Conservation (phyloP, 2,888 invertebrate genomes). For the Thecophora atra region DNA sequence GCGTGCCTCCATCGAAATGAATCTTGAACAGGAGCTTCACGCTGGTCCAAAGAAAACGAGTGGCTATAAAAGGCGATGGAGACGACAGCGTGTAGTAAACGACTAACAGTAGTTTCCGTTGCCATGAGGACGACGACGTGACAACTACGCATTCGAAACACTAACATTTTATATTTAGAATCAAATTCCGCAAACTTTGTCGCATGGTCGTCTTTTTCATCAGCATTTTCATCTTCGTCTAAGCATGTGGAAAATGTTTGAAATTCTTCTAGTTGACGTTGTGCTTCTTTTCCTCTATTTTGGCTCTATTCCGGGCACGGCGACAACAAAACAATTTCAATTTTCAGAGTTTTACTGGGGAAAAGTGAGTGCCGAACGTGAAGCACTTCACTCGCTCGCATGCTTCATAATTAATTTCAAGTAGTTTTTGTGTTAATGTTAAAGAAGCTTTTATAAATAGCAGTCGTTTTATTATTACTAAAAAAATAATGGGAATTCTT, state of each 20-base stretch:
- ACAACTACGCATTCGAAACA: slow-evolving; percentile 18
- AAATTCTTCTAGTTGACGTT: slow-evolving; percentile 19
- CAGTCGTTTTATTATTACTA: background rate
- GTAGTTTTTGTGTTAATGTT: background rate
- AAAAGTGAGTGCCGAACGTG: background rate
- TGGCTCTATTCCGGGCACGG: no score
- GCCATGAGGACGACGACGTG: slow-evolving; percentile 7
- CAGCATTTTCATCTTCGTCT: background rate
- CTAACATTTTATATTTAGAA: slow-evolving; percentile 28
- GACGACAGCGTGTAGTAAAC: no score
- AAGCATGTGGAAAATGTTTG: slow-evolving; percentile 27
- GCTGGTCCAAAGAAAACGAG: no score
- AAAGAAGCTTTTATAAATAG: background rate
- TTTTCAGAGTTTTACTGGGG: background rate
- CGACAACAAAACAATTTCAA: no score
- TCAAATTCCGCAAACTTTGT: slow-evolving; percentile 13
- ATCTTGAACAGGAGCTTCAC: no score
- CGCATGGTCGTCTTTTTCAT: slow-evolving; percentile 10
- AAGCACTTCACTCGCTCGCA: background rate
- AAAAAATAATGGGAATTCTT: background rate
- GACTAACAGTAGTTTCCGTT: background rate
- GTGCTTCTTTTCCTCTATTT: no score
- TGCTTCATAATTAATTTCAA: no score
- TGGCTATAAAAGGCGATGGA: no score
- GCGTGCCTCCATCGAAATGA: background rate